These are phyloP conservation scores for Gastrophryne carolinensis DNA, from an alignment of 2,797 vertebrate genomes.

Conservation along the genomic window DNA sequence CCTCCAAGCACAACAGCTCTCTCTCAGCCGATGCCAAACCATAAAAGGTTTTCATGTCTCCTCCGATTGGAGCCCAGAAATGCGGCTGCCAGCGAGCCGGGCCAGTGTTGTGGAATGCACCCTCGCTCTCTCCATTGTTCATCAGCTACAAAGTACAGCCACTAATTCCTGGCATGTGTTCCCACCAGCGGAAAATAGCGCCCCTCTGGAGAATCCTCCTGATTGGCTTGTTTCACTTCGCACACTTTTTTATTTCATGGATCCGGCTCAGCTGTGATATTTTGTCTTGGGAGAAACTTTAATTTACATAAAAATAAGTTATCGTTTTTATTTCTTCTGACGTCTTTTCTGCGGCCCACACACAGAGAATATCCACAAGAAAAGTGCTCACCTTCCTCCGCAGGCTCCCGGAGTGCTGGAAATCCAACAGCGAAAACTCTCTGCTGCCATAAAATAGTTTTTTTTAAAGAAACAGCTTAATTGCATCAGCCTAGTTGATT, in stretches of 20 bases:
- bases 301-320: slow-evolving; percentile 14
- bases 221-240: not conserved
- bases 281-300: slow-evolving; percentile 4
- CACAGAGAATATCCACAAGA: not conserved
- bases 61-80: slow-evolving; percentile 36
- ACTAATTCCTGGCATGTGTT: slow-evolving; percentile 46
- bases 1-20: slow-evolving; percentile 31
- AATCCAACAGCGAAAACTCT: not conserved
- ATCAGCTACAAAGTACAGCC: slow-evolving; percentile 42
- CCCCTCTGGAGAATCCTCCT: slow-evolving; percentile 14
- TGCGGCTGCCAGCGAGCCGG: slow-evolving; percentile 30
- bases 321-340: slow-evolving; percentile 6
- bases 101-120: slow-evolving; percentile 43
- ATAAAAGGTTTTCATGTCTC: slow-evolving; percentile 45
- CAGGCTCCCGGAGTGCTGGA: slow-evolving; percentile 9
- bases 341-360: slow-evolving; percentile 24
- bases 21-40: slow-evolving; percentile 29
- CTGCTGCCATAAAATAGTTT: not conserved
- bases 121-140: slow-evolving; percentile 49
- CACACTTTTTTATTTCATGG: not conserved
- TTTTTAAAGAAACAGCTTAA: not conserved
- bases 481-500: no score
- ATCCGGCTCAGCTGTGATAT: not conserved
- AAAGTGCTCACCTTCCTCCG: slow-evolving; percentile 4
- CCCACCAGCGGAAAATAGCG: slow-evolving; percentile 31